phyloP scores from a whole-genome alignment of 1,140 invertebrate species.

The Drepana arcuata region DNA sequence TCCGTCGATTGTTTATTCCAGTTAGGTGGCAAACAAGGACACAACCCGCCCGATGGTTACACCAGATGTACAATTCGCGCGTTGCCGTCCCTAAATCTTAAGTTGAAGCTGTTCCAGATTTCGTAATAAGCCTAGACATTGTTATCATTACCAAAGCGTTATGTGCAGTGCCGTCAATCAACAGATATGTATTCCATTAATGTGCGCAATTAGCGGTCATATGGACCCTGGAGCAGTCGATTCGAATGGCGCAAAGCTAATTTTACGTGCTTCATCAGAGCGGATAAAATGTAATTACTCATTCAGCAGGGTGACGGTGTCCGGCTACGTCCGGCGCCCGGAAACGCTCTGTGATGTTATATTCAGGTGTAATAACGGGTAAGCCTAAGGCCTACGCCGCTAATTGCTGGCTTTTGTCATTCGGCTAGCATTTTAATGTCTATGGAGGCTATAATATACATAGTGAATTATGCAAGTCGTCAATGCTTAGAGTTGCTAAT shows the following conservation, averaged over 20 bases:
- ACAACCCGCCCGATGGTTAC: too few species aligned
- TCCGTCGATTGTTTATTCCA: too few species aligned
- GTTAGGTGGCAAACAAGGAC: too few species aligned
- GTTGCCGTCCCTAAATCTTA: too few species aligned
- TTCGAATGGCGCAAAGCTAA: conserved; percentile 13
- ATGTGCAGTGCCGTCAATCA: too few species aligned
- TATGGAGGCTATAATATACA: conserved; percentile 40
- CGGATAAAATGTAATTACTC: conserved; percentile 11
- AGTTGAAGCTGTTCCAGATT: too few species aligned
- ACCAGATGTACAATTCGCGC: too few species aligned
- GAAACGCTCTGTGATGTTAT: conserved; percentile 28
- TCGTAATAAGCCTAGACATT: too few species aligned
- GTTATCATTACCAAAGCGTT: too few species aligned
- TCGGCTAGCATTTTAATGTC: too few species aligned
- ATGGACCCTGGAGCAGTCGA: not conserved
- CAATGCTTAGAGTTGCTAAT: too few species aligned
- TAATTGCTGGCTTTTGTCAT: conserved; percentile 37
- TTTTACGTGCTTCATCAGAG: conserved; percentile 4
- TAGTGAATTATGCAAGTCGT: conserved; percentile 30
- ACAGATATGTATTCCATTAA: too few species aligned
- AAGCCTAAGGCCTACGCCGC: conserved; percentile 23
- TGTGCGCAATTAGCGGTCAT: conserved; percentile 3
- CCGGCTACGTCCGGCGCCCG: not conserved
- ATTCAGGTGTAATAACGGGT: conserved; percentile 42
- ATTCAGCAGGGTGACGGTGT: conserved; percentile 2